Base-by-base conservation (phyloP, 1,140 invertebrate species). In the Conopomorpha cramerella region DNA sequence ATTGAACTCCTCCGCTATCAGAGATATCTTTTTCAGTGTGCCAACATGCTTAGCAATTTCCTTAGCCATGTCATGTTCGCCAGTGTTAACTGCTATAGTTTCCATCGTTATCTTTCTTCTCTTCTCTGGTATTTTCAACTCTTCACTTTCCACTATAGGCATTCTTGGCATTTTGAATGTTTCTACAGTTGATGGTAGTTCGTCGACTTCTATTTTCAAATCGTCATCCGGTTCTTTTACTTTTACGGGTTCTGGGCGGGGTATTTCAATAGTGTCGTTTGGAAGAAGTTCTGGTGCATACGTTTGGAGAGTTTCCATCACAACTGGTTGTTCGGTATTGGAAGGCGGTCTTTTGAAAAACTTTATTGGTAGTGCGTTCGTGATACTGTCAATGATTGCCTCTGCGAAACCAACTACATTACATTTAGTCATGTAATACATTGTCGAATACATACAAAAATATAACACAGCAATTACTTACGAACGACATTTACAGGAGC, bases 1-100 rank as follows among this genome's bases (percentile, higher is more conserved):
- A 38, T 71, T 74, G 32, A 74, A 74, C 31, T 74, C 66, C 35
- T 74, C 66, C 15, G 70, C 65, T 25, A 74, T 74, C 12, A 74
- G 41, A 8, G 66, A 71, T 48, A 74, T 70, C 36, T 59, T 71
- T 27, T 46, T 54, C 18, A 74, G 43, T 1, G 70, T 74, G 6
- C 42, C 42, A 6, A 74, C 70, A 35, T 71, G 55, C 41, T 58
- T 68, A 2, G 63, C 45, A 32, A 74, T 41, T 44, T 66, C 60
- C 27, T 45, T 41, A 2, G 66, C 70, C 6, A 71, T 49, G 33
- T 71, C 66, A 12, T 57, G 49, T 8, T 59, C 59, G 1, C 45
- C 49, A 2, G 68, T 73, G 33, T 70, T 73, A 0, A 68, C 55
- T 23, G 55, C 45, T 30, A 45, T 52, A 34, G 68, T 61, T 41